Percentiles rank a stretch among this genome's conserved stretches.
These are phyloP conservation scores for Dysmachus trigonus DNA, from an alignment of 2,888 invertebrate genomes.

Conservation along the genomic window DNA sequence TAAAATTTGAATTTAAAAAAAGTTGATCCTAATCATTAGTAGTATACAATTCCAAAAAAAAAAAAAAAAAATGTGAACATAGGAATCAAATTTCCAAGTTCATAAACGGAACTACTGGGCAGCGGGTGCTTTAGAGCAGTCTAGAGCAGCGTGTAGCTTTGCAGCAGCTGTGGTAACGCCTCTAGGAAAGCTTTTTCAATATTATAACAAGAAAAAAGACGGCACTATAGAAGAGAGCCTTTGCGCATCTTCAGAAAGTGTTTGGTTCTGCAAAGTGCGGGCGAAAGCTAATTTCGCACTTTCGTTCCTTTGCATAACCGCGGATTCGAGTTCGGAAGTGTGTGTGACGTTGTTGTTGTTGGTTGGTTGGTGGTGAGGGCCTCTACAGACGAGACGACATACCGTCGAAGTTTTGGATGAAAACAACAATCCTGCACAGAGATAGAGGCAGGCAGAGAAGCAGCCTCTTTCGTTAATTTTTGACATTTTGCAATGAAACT, in stretches of 20 bases:
- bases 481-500: constrained; percentile 9
- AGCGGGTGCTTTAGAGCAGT: no score
- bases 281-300: constrained; percentile 18
- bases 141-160: not conserved
- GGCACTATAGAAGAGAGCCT: not conserved
- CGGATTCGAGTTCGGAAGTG: not conserved
- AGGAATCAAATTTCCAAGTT: no score
- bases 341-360: not conserved
- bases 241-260: constrained; percentile 8
- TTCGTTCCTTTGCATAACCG: not conserved
- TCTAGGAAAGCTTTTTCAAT: constrained; percentile 23
- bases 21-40: no score
- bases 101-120: no score
- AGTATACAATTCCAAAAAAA: no score
- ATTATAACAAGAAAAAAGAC: not conserved
- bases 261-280: constrained; percentile 4
- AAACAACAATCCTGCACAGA: not conserved
- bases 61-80: no score
- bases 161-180: constrained; percentile 14
- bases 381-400: not conserved
- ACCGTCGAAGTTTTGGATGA: not conserved
- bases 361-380: not conserved
- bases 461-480: constrained; percentile 2
- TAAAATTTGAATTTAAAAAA: no score
- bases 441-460: not conserved